Evolutionary conservation across 2,888 invertebrate species (phyloP).

Genomic region (Dilophus febrilis): DNA sequence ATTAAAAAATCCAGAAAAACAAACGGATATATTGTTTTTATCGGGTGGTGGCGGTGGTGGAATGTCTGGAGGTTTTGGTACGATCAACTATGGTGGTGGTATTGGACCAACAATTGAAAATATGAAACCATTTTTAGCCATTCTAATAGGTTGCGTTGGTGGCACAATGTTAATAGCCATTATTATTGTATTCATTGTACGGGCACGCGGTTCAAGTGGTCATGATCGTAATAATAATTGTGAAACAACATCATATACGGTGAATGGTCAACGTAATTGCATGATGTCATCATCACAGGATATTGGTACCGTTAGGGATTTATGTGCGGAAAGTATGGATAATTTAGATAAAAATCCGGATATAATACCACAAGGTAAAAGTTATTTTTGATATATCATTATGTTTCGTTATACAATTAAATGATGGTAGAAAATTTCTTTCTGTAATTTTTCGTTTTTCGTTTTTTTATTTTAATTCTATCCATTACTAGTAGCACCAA

Average conservation of each 20-base stretch:
- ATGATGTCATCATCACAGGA: slow-evolving; percentile 24
- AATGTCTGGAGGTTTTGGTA: too few relatives aligned
- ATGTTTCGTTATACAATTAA: background rate
- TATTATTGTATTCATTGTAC: slow-evolving; percentile 34
- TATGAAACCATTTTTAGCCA: slow-evolving; percentile 36
- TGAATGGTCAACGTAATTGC: slow-evolving; percentile 19
- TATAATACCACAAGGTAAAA: slow-evolving; percentile 29
- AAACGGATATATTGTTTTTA: slow-evolving; percentile 31
- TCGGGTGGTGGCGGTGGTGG: background rate
- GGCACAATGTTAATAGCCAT: slow-evolving; percentile 35
- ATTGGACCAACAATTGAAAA: slow-evolving; percentile 33
- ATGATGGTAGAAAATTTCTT: background rate
- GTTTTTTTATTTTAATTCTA: background rate
- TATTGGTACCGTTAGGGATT: slow-evolving; percentile 24
- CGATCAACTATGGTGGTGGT: too few relatives aligned
- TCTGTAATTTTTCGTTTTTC: background rate
- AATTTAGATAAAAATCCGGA: slow-evolving; percentile 32
- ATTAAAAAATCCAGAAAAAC: slow-evolving; percentile 53
- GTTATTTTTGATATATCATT: background rate
- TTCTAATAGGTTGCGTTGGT: slow-evolving; percentile 33
- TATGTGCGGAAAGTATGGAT: slow-evolving; percentile 26
- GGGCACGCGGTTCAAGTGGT: slow-evolving; percentile 29
- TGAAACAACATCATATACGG: slow-evolving; percentile 24
- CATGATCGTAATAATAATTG: slow-evolving; percentile 30
- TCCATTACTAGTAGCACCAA: slow-evolving; percentile 6